A percentile compares a stretch with the other conserved stretches of the same genome.
These are phyloP conservation scores for Chionodraco myersi DNA, from an alignment of 2,113 vertebrate genomes.

Conservation along the genomic window DNA sequence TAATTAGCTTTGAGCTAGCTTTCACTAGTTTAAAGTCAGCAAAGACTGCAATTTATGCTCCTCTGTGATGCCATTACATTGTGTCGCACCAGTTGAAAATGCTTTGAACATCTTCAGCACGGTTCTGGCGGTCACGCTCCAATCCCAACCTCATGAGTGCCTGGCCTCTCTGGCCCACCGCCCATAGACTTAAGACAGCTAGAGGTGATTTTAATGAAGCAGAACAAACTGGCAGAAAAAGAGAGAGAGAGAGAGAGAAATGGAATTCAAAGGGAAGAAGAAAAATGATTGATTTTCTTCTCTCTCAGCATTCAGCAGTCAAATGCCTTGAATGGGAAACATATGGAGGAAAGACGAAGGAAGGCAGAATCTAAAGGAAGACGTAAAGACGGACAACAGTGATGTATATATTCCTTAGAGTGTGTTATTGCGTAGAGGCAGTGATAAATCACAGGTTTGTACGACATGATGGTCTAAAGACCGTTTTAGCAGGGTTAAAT, in stretches of 20 bases:
- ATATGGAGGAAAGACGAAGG: constrained; percentile 32
- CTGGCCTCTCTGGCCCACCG: constrained; percentile 47
- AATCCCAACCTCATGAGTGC: constrained; percentile 59
- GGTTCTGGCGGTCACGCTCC: constrained; percentile 55
- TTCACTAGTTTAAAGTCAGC: constrained; percentile 11
- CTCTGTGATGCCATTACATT: constrained; percentile 14
- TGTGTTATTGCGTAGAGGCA: neutral
- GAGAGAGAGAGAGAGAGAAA: constrained; percentile 28
- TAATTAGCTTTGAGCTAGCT: constrained; percentile 1
- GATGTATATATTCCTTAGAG: constrained; percentile 22
- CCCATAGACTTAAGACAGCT: constrained; percentile 26
- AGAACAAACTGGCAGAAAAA: constrained; percentile 57
- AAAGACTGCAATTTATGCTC: constrained; percentile 18
- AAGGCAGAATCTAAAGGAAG: constrained; percentile 20
- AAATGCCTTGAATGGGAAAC: constrained; percentile 57
- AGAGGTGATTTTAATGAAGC: constrained; percentile 68
- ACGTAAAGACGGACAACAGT: constrained; percentile 18
- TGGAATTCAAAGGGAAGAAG: neutral
- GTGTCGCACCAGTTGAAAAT: constrained; percentile 45
- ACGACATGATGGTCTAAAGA: neutral
- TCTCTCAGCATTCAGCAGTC: constrained; percentile 22
- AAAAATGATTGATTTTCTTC: constrained; percentile 48
- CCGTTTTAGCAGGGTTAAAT: neutral
- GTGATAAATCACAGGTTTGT: neutral
- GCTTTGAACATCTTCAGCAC: constrained; percentile 45